Evolutionary conservation across 2,888 invertebrate species (phyloP).

Genomic region (Oconnorella tubifera): DNA sequence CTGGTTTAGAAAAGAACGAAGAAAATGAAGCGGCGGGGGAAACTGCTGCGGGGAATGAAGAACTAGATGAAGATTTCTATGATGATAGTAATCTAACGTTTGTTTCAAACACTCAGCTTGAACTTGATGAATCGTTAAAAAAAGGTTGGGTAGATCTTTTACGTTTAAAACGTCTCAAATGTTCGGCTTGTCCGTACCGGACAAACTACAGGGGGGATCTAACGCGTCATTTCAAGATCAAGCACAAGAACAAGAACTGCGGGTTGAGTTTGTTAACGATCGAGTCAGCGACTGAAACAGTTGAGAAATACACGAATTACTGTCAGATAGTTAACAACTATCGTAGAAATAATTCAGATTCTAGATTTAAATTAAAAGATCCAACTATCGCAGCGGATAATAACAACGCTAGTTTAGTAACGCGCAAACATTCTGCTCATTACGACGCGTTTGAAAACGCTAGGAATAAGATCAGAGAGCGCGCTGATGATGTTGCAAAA

Average conservation of each 20-base stretch:
- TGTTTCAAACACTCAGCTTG: background rate
- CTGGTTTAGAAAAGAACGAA: background rate
- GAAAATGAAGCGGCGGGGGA: background rate
- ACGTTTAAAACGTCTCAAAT: constrained; percentile 30
- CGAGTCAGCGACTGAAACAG: background rate
- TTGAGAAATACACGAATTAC: background rate
- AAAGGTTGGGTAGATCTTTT: constrained; percentile 19
- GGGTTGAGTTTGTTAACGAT: background rate
- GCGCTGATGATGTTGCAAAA: constrained; percentile 3
- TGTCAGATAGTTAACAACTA: background rate
- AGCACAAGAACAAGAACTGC: constrained; percentile 8
- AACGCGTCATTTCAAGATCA: constrained; percentile 80
- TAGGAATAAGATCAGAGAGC: background rate
- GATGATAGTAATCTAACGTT: no score
- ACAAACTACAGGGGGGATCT: constrained; percentile 98
- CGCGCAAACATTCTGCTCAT: no score
- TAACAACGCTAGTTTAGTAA: no score
- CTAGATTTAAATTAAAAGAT: background rate
- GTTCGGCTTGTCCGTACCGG: constrained; percentile 50
- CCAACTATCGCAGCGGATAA: background rate
- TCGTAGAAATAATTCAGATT: background rate
- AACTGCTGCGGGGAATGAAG: background rate
- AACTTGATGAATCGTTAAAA: background rate
- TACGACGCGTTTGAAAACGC: background rate
- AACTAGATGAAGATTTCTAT: no score